These are phyloP conservation scores for Ooceraea biroi DNA, from an alignment of 1,140 invertebrate genomes.

Conservation along the genomic window DNA sequence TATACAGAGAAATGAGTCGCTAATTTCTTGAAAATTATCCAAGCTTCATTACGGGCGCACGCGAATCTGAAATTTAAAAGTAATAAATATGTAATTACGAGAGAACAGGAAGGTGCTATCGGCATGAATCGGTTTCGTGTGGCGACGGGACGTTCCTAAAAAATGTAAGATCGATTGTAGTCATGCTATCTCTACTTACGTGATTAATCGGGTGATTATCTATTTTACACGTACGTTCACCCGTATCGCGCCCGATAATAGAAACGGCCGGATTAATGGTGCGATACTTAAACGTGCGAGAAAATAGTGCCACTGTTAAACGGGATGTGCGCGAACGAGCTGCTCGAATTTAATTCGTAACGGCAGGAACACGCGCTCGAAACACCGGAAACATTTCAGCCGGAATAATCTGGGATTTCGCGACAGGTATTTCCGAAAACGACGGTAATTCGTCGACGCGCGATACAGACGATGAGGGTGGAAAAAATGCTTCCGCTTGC, in stretches of 20 bases:
- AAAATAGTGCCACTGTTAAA: conserved; percentile 23
- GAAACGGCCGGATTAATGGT: background rate
- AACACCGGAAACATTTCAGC: conserved; percentile 15
- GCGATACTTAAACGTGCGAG: background rate
- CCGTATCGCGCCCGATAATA: background rate
- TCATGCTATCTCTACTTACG: conserved; percentile 39
- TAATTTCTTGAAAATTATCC: conserved; percentile 24
- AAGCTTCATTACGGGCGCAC: conserved; percentile 12
- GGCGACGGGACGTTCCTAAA: background rate
- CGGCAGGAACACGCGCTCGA: background rate
- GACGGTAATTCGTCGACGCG: conserved; percentile 27
- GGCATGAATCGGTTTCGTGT: conserved; percentile 20
- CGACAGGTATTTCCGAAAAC: background rate
- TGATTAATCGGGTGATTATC: background rate
- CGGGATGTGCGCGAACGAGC: background rate
- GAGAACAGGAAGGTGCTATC: background rate
- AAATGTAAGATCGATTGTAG: background rate
- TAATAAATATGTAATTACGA: conserved; percentile 29
- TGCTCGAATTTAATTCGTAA: background rate
- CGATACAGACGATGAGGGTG: background rate
- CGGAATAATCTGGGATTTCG: background rate
- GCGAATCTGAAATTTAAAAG: conserved; percentile 41
- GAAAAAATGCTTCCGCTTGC: conserved; percentile 35
- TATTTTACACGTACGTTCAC: background rate
- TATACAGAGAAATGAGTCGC: background rate